Base-by-base conservation (phyloP, 2,888 invertebrate species). In the Apamea monoglypha region DNA sequence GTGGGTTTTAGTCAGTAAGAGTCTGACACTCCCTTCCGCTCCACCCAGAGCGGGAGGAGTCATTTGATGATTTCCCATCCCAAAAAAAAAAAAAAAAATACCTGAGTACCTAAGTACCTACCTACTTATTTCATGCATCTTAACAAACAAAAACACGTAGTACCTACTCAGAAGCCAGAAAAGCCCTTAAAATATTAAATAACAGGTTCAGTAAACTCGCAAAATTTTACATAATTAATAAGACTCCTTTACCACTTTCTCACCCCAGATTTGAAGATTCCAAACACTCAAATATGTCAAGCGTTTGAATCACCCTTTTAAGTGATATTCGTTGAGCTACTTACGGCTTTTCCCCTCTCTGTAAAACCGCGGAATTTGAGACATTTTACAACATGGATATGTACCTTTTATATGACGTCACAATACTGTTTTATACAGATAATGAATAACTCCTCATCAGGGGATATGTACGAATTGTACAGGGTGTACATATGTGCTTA, bases 301-400 rank as follows among this genome's bases (percentile, higher is more conserved):
- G 76, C 71, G 78, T 64, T 73, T 56, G 44, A 85, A 78, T 83
- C 76, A 69, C 76, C 74, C 80, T 80, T 75, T 68, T 78, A 85
- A 88, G 84, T 86, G 88, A 83, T 88, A 88, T 86, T 87, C 78
- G 85, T 87, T 80, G 83, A 89, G 83, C 88, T 89, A 87, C 87
- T 85, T 88, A 88, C 80, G 81, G 76, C 83, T 76, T 76, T 84
- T 83, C 75, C 82, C 81, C 80, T 78, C 68, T 81, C 70, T 70
- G 82, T 82, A 87, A 85, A 89, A 87, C 88, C 89, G 87, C 84
- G 84, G 78, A 68, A 85, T 87, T 84, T 50, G 80, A 76, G 69
- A 87, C 80, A 87, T 87, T 90, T 90, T 86, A 90, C 87, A 84
- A 81, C 82, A 76, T 44, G 72, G n/a, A n/a, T n/a, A n/a, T 74